These are phyloP conservation scores for Sinocyclocheilus anophthalmus DNA, from an alignment of 2,113 vertebrate genomes.

Conservation along the genomic window DNA sequence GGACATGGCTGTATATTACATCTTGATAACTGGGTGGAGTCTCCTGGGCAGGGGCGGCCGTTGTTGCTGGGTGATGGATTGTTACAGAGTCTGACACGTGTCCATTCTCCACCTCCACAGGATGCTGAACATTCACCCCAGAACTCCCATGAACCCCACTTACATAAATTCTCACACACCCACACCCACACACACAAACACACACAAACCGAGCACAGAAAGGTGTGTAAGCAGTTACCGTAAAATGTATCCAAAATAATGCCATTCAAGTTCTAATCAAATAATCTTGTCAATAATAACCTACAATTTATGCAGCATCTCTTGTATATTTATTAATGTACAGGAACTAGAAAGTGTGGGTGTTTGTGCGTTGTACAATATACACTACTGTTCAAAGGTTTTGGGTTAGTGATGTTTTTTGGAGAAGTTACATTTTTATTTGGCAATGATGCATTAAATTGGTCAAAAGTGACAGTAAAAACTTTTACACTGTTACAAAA, in stretches of 20 bases:
- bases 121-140: conserved; percentile 89
- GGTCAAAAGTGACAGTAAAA: background rate
- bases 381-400: background rate
- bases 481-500: too few relatives aligned
- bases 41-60: conserved; percentile 87
- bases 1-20: conserved; percentile 88
- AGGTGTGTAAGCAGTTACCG: background rate
- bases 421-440: too few relatives aligned
- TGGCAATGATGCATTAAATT: too few relatives aligned
- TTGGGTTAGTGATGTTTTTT: background rate
- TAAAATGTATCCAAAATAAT: background rate
- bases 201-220: conserved; percentile 20
- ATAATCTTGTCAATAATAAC: background rate
- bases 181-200: background rate
- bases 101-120: conserved; percentile 88
- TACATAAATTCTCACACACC: conserved; percentile 79
- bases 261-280: background rate
- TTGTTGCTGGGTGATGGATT: conserved; percentile 74
- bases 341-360: background rate
- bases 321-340: background rate
- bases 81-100: conserved; percentile 81
- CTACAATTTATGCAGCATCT: background rate
- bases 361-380: background rate
- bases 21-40: conserved; percentile 85
- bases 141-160: conserved; percentile 88